Evolutionary conservation across 2,113 vertebrate species (phyloP), one percentile per base, ranked within the genome.

Genomic region (Poecilia latipinna): DNA sequence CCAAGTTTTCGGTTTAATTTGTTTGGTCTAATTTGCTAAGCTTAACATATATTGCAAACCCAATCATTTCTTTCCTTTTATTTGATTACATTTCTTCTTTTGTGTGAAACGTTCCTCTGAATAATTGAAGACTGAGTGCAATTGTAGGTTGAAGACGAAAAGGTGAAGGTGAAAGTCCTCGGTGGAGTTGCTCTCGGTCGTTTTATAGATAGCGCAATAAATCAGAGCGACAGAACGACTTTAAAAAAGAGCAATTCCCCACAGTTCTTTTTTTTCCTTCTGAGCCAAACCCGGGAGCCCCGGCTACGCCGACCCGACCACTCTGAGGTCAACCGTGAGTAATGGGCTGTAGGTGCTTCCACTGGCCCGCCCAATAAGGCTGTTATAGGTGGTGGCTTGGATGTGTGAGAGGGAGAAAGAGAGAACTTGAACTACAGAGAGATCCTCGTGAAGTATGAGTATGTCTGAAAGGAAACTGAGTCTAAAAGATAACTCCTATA

Each of bases 271-370:
- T 64, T 65, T 22, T 75, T 64, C 62, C 33, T 65, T 72, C 61
- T 29, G 22, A 54, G 32, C 66, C 24, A 83, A 76, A 68, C 68
- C 68, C 57, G 74, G 62, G 68, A 82, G 83, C 67, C 33, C 75
- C 79, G 74, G 65, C 31, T 19, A 78, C 68, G 35, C 17, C 82
- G 77, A 82, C 68, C 88, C 82, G 76, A 74, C 84, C 64, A 17
- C 57, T 84, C 78, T 44, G 65, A 82, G 88, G 90, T 91, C 86
- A 90, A 73, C 32, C 37, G 83, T 92, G 87, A 92, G 84, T 89
- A 90, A 89, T 90, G 86, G 74, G 13, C 84, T n/a, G 33, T 67
- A 69, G 81, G 75, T 67, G 67, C 74, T 69, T 81, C 70, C 82
- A 84, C 68, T 80, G 82, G 77, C 84, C 78, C 86, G 87, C 81